phyloP scores from a whole-genome alignment of 2,797 vertebrate species.

The Borostomias antarcticus region DNA sequence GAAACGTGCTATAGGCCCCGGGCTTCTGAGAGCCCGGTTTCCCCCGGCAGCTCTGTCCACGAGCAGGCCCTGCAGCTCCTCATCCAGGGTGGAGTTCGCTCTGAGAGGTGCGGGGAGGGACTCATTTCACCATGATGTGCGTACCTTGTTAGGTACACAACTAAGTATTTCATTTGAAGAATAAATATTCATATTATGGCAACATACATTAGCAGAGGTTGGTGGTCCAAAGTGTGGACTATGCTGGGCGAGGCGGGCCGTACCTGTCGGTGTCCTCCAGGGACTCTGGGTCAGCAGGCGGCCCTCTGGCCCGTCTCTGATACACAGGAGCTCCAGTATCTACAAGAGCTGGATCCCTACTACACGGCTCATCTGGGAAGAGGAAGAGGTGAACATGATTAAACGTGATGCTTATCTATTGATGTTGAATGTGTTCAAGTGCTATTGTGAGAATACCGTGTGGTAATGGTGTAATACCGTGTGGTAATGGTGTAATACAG shows the following conservation, averaged over 20 bases:
- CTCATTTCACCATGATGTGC: no score
- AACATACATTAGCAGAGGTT: neutral
- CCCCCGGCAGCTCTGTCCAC: conserved; percentile 13
- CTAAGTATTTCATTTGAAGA: no score
- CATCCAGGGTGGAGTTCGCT: conserved; percentile 60
- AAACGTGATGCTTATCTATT: no score
- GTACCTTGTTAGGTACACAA: no score
- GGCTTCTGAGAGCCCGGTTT: neutral
- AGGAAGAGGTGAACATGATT: no score
- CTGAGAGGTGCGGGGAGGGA: no score
- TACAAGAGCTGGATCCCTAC: neutral
- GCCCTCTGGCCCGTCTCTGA: neutral
- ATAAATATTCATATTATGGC: neutral
- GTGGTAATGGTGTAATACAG: no score
- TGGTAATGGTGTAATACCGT: no score
- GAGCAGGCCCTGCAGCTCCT: conserved; percentile 42
- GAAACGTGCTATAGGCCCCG: neutral
- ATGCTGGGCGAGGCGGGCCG: neutral
- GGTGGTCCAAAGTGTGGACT: neutral
- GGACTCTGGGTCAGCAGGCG: neutral
- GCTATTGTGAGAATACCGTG: no score
- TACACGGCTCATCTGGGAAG: conserved; percentile 2
- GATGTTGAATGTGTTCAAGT: no score
- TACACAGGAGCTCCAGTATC: neutral
- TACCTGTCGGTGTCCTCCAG: conserved; percentile 52